These are phyloP conservation scores for fruit fly (Drosophila melanogaster) DNA, from an alignment of 1,140 invertebrate species.

Conservation along the genomic window DNA sequence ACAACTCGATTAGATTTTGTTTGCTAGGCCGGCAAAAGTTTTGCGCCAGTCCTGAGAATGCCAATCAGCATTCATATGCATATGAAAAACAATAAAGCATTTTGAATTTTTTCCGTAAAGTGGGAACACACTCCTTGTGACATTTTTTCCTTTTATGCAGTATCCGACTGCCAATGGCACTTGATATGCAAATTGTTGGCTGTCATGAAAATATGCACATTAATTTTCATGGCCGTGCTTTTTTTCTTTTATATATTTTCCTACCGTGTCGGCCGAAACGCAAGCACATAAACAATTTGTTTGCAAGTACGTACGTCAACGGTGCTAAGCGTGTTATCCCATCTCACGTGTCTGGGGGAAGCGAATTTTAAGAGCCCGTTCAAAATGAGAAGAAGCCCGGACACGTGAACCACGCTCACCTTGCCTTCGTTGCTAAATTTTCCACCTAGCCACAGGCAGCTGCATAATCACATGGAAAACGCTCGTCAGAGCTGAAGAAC, in stretches of 20 bases:
- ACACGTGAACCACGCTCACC: conserved; percentile 19
- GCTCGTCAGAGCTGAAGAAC: conserved; percentile 31
- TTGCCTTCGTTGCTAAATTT: conserved; percentile 5
- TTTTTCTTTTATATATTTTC: conserved; percentile 14
- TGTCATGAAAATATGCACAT: conserved; percentile 80
- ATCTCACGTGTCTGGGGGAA: conserved; percentile 30
- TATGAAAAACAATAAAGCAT: conserved; percentile 53
- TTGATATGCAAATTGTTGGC: conserved; percentile 77
- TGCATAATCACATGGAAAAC: conserved; percentile 67
- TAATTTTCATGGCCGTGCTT: conserved; percentile 60
- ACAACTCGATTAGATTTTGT: conserved; percentile 35
- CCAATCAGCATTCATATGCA: conserved; percentile 48
- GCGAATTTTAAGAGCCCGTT: conserved; percentile 4
- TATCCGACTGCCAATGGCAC: conserved; percentile 32
- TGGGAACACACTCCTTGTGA: conserved; percentile 21
- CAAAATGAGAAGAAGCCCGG: background rate
- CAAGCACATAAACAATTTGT: conserved; percentile 36
- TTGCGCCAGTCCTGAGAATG: conserved; percentile 16
- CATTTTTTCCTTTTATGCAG: conserved; percentile 22
- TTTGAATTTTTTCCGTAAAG: conserved; percentile 35
- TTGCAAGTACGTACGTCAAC: conserved; percentile 33
- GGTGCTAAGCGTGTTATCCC: conserved; percentile 45
- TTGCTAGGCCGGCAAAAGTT: conserved; percentile 9
- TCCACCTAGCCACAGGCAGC: conserved; percentile 13
- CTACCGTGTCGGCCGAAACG: conserved; percentile 25